Conservation (phyloP, 2,797 vertebrate genomes). For the Valencia hispanica region DNA sequence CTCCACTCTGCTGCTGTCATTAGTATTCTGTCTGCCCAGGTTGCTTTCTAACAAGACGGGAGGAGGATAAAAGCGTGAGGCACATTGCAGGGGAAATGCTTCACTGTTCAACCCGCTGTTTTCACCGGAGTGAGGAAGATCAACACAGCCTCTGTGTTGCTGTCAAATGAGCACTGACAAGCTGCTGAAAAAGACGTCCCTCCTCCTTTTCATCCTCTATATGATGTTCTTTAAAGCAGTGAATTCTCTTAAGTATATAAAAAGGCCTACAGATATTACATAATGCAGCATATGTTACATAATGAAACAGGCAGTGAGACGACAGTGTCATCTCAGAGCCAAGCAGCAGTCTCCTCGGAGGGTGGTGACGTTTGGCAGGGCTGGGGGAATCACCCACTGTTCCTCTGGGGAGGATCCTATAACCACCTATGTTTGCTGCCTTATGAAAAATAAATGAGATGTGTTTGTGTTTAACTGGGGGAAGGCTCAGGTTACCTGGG, state of each 20-base stretch:
- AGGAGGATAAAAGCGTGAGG: constrained; percentile 11
- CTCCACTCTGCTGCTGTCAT: constrained; percentile 11
- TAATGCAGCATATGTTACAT: constrained; percentile 27
- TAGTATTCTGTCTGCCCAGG: constrained; percentile 25
- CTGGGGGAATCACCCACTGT: constrained; percentile 50
- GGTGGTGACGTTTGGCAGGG: constrained; percentile 10
- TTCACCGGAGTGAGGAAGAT: neutral
- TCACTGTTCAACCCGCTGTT: constrained; percentile 30
- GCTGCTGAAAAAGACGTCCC: constrained; percentile 2
- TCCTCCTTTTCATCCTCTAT: constrained; percentile 2
- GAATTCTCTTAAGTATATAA: constrained; percentile 11
- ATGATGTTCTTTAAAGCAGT: neutral
- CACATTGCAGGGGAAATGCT: constrained; percentile 16
- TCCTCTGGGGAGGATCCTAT: constrained; percentile 56
- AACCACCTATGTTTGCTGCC: constrained; percentile 41
- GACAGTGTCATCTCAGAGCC: constrained; percentile 11
- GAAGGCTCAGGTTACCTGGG: constrained; percentile 59
- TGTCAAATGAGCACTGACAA: constrained; percentile 21
- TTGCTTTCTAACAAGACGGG: constrained; percentile 16
- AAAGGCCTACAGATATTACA: constrained; percentile 18
- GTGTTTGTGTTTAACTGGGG: constrained; percentile 31
- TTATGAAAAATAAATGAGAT: constrained; percentile 65
- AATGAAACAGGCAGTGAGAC: constrained; percentile 30
- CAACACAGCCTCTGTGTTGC: constrained; percentile 21
- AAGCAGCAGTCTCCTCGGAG: constrained; percentile 15